Percentiles rank a stretch among this genome's conserved stretches.
Conservation (phyloP, 2,797 vertebrate species). For the Melanotaenia trifasciata region DNA sequence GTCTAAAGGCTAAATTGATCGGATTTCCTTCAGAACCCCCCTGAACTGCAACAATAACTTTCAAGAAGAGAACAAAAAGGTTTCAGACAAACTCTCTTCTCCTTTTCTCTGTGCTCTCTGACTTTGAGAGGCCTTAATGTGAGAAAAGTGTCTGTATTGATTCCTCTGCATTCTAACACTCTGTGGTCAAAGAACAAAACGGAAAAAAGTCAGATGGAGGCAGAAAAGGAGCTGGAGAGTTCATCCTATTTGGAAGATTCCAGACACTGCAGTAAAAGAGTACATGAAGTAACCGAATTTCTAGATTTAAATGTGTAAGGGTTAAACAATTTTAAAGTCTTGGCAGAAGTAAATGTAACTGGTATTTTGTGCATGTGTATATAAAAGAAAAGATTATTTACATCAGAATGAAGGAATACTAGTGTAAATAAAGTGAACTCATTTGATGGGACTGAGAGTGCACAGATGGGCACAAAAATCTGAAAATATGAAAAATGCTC, state of each 20-base stretch:
- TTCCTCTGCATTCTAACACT: conserved; percentile 53
- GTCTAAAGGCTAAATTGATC: not conserved
- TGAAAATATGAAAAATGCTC: not conserved
- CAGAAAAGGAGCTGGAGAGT: conserved; percentile 3
- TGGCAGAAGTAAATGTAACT: not conserved
- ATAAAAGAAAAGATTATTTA: not conserved
- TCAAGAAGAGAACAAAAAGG: not conserved
- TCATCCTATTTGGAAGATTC: conserved; percentile 27
- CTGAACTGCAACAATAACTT: conserved; percentile 10
- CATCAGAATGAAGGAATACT: not conserved
- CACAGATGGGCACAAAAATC: not conserved
- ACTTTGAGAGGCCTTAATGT: conserved; percentile 60
- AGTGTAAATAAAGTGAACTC: not conserved
- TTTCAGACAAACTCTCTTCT: conserved; percentile 9
- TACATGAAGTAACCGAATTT: conserved; percentile 10
- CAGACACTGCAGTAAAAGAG: conserved; percentile 22
- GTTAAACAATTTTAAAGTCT: not conserved
- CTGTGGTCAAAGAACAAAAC: conserved; percentile 57
- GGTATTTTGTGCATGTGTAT: not conserved
- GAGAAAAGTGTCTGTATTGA: conserved; percentile 62
- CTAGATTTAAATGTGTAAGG: not conserved
- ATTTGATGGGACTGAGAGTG: not conserved
- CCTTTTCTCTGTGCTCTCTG: conserved; percentile 3
- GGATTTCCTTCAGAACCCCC: conserved; percentile 7
- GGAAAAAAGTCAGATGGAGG: conserved; percentile 17